A percentile compares a stretch with the other conserved stretches of the same genome.
These are phyloP conservation scores for Anagyrus pseudococci DNA, from an alignment of 2,888 invertebrate genomes.

Conservation along the genomic window DNA sequence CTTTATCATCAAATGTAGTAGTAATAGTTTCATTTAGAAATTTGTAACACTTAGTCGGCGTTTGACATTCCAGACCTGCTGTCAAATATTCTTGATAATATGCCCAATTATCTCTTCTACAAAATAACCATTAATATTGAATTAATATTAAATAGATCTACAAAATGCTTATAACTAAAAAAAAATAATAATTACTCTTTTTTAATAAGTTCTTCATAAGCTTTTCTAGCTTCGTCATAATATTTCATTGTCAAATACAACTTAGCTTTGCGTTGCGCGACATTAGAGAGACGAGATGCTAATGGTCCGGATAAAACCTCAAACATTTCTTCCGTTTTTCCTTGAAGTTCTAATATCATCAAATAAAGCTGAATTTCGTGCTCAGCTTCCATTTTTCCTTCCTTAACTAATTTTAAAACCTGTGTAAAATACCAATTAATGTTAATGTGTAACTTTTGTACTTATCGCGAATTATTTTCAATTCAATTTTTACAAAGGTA, in stretches of 20 bases:
- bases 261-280: conserved; percentile 74
- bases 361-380: conserved; percentile 92
- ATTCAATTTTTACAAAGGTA: too few relatives aligned
- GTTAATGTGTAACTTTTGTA: too few relatives aligned
- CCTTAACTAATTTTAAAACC: conserved; percentile 77
- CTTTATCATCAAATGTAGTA: conserved; percentile 49
- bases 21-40: conserved; percentile 57
- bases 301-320: conserved; percentile 81
- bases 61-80: conserved; percentile 53
- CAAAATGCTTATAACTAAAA: not conserved
- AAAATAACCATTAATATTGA: conserved; percentile 22
- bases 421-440: conserved; percentile 34
- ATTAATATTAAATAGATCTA: conserved; percentile 12
- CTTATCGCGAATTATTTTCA: too few relatives aligned
- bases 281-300: conserved; percentile 52
- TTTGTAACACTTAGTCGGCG: conserved; percentile 54
- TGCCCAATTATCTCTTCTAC: conserved; percentile 62
- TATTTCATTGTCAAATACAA: conserved; percentile 75
- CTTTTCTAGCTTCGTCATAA: conserved; percentile 77
- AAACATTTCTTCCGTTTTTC: conserved; percentile 82
- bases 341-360: conserved; percentile 82
- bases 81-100: conserved; percentile 64
- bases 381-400: conserved; percentile 90
- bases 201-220: conserved; percentile 76
- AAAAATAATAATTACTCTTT: conserved; percentile 69